phyloP scores from a whole-genome alignment of 35 echinoderm and acorn worm species.

The Apostichopus californicus region DNA sequence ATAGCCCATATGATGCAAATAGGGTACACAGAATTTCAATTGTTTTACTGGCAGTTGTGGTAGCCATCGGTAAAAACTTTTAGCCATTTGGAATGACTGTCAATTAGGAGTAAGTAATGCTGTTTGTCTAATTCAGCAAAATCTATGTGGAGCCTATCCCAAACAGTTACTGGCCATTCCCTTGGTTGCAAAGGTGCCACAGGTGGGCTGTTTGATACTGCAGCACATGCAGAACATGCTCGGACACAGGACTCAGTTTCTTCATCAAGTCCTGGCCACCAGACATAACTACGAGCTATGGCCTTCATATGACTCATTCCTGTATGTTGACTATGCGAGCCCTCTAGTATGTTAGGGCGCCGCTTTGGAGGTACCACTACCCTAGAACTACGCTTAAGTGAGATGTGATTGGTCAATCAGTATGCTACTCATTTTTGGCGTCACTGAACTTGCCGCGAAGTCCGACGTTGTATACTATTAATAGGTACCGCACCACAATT shows the following conservation, averaged over 20 bases:
- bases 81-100: neutral
- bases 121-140: neutral
- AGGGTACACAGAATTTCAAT: neutral
- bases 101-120: neutral
- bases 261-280: conserved; percentile 65
- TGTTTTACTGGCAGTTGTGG: neutral
- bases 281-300: conserved; percentile 59
- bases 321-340: conserved; percentile 61
- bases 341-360: conserved; percentile 37
- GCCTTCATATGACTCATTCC: conserved; percentile 73
- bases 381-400: neutral
- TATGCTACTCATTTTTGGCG: too few species aligned
- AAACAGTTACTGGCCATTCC: neutral
- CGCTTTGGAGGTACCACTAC: conserved; percentile 58
- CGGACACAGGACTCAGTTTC: neutral
- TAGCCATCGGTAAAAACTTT: neutral
- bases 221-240: neutral
- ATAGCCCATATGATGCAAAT: neutral
- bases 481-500: too few species aligned
- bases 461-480: too few species aligned
- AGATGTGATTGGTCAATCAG: too few species aligned
- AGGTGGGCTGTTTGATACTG: neutral
- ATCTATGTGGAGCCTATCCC: neutral
- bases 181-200: neutral
- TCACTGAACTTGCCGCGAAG: too few species aligned